Evolutionary conservation across 2,888 invertebrate genomes (phyloP).

Genomic region (Cheilosia vulpina): DNA sequence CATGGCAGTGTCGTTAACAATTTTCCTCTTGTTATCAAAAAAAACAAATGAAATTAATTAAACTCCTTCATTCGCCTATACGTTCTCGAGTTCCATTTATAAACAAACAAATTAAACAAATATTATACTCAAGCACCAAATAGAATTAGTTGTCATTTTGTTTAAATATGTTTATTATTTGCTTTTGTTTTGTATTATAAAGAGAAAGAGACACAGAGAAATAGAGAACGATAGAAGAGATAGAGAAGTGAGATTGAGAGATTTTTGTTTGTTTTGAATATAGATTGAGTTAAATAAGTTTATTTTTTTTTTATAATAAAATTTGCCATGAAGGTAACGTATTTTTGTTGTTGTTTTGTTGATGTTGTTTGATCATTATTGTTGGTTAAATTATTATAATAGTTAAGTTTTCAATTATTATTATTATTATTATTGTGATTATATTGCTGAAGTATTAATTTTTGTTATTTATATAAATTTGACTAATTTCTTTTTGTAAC

Average conservation of each 20-base stretch:
- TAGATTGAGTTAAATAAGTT: conserved; percentile 61
- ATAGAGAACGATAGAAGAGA: conserved; percentile 76
- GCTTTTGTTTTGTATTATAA: conserved; percentile 64
- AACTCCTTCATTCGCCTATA: conserved; percentile 26
- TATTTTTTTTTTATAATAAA: conserved; percentile 35
- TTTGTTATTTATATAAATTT: conserved; percentile 66
- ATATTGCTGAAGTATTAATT: conserved; percentile 77
- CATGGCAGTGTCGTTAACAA: conserved; percentile 73
- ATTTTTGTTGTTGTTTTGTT: conserved; percentile 64
- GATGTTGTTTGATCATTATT: conserved; percentile 66
- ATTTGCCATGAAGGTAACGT: conserved; percentile 71
- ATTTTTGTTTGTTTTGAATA: conserved; percentile 36
- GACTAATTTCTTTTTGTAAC: conserved; percentile 74
- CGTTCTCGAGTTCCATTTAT: conserved; percentile 61
- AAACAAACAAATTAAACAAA: conserved; percentile 45
- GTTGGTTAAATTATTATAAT: conserved; percentile 76
- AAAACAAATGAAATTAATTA: conserved; percentile 13
- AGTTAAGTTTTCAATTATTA: conserved; percentile 67
- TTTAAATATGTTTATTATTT: conserved; percentile 52
- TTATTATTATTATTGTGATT: conserved; percentile 78
- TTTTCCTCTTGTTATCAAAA: conserved; percentile 27
- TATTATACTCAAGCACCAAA: conserved; percentile 75
- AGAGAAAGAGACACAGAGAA: conserved; percentile 76
- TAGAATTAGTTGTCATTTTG: conserved; percentile 63
- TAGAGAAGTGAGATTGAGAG: conserved; percentile 66